A percentile compares a stretch with the other conserved stretches of the same genome.
phyloP scores from a whole-genome alignment of 2,888 invertebrate genomes.

The Polymixis lichenea region DNA sequence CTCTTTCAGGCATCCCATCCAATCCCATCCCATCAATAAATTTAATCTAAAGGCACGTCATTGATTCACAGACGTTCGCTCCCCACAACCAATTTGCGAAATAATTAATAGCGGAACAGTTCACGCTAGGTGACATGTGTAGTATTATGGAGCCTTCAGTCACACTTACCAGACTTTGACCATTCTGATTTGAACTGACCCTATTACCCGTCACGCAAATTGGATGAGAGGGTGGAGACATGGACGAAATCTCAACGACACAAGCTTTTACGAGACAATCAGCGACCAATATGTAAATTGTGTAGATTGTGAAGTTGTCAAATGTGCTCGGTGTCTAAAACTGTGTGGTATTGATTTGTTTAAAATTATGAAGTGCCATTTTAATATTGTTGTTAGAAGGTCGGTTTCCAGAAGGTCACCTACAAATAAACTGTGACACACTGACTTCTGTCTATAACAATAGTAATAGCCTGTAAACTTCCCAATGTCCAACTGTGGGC shows the following conservation, averaged over 20 bases:
- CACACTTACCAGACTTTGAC: neutral
- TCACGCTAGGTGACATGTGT: neutral
- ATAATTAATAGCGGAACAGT: slow-evolving; percentile 20
- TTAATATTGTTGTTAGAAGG: neutral
- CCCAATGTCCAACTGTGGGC: too few species aligned
- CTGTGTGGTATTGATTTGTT: neutral
- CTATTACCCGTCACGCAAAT: slow-evolving; percentile 4
- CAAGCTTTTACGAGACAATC: too few species aligned
- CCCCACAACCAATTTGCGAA: slow-evolving; percentile 9
- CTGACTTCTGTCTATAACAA: neutral
- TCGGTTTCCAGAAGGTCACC: neutral
- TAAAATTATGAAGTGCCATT: neutral
- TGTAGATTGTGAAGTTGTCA: too few species aligned
- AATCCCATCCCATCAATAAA: neutral
- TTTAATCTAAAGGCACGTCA: neutral
- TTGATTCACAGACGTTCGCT: neutral
- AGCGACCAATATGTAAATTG: too few species aligned
- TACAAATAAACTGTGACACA: neutral
- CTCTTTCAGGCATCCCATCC: neutral
- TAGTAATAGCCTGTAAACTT: neutral
- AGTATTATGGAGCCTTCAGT: neutral
- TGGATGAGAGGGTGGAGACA: slow-evolving; percentile 1
- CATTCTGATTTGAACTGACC: neutral
- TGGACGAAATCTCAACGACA: too few species aligned
- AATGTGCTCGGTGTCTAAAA: neutral